These are phyloP conservation scores for Drosophila peninsularis DNA, from an alignment of 2,888 invertebrate genomes.

Conservation along the genomic window DNA sequence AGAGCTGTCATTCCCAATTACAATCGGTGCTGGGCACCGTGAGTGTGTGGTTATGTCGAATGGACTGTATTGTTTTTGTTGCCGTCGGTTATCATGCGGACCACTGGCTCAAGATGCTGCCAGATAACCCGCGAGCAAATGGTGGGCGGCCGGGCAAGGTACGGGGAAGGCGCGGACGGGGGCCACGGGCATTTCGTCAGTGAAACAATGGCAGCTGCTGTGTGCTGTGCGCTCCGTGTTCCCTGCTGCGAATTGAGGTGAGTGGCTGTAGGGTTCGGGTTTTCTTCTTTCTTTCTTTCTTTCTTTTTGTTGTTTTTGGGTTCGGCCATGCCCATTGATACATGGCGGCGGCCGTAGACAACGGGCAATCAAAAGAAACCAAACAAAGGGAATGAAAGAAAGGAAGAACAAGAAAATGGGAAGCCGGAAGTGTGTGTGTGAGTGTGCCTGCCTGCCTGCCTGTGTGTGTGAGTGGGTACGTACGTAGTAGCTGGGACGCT, in stretches of 20 bases:
- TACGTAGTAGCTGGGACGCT: conserved; percentile 35
- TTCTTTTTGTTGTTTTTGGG: conserved; percentile 10
- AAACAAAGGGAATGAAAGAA: conserved; percentile 40
- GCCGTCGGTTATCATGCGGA: conserved; percentile 23
- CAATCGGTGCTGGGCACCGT: not conserved
- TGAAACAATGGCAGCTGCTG: conserved; percentile 44
- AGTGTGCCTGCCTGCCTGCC: conserved; percentile 41
- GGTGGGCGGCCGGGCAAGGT: not conserved
- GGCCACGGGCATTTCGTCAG: conserved; percentile 17
- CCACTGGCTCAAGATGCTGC: conserved; percentile 26
- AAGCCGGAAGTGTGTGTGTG: conserved; percentile 41
- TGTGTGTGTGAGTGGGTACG: conserved; percentile 31
- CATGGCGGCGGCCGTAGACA: conserved; percentile 27
- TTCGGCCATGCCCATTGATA: conserved; percentile 42
- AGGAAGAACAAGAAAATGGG: conserved; percentile 15
- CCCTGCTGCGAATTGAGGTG: conserved; percentile 45
- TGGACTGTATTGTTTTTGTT: not conserved
- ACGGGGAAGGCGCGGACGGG: not conserved
- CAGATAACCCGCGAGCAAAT: conserved; percentile 29
- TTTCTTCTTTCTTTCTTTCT: not conserved
- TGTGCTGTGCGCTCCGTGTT: not conserved
- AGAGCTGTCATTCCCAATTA: conserved; percentile 18
- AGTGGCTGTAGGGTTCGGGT: conserved; percentile 27
- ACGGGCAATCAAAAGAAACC: conserved; percentile 46
- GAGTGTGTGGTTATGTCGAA: conserved; percentile 4